A percentile compares a stretch with the other conserved stretches of the same genome.
Evolutionary conservation across 2,888 invertebrate species (phyloP).

Genomic region (Eupithecia inturbata): DNA sequence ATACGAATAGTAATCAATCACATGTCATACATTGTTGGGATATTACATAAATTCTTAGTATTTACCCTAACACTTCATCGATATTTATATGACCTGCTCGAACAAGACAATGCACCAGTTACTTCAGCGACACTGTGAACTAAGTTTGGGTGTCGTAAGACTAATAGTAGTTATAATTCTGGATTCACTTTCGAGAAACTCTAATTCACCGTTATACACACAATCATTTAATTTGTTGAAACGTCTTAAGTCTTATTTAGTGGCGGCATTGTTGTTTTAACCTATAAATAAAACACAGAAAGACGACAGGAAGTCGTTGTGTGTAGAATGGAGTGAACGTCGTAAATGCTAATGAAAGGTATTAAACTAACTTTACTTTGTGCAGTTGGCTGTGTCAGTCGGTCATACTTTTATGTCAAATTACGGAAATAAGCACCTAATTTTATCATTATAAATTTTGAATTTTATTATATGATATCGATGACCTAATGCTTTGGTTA

Average conservation of each 20-base stretch:
- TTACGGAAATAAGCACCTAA: neutral
- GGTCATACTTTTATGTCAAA: slow-evolving; percentile 3
- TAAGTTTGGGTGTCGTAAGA: slow-evolving; percentile 30
- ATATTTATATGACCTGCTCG: too few species aligned
- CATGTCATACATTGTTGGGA: too few species aligned
- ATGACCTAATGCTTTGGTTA: too few species aligned
- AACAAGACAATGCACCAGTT: slow-evolving; percentile 12
- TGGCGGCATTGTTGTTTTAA: slow-evolving; percentile 31
- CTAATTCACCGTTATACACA: slow-evolving; percentile 33
- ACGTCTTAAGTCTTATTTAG: slow-evolving; percentile 31
- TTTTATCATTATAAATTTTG: too few species aligned
- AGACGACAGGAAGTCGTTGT: slow-evolving; percentile 23
- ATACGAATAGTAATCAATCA: too few species aligned
- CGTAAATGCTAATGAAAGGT: slow-evolving; percentile 5
- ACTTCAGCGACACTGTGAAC: neutral
- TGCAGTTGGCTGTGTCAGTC: neutral
- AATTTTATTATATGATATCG: too few species aligned
- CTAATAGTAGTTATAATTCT: slow-evolving; percentile 29
- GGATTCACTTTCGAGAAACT: slow-evolving; percentile 21
- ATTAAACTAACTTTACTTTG: slow-evolving; percentile 1
- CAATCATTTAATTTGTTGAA: slow-evolving; percentile 36
- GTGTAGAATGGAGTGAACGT: slow-evolving; percentile 10
- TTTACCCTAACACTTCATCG: too few species aligned
- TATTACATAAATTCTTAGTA: too few species aligned
- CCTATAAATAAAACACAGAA: slow-evolving; percentile 28